Conservation (phyloP, 2,113 vertebrate genomes). For the Nyctereutes procyonoides region DNA sequence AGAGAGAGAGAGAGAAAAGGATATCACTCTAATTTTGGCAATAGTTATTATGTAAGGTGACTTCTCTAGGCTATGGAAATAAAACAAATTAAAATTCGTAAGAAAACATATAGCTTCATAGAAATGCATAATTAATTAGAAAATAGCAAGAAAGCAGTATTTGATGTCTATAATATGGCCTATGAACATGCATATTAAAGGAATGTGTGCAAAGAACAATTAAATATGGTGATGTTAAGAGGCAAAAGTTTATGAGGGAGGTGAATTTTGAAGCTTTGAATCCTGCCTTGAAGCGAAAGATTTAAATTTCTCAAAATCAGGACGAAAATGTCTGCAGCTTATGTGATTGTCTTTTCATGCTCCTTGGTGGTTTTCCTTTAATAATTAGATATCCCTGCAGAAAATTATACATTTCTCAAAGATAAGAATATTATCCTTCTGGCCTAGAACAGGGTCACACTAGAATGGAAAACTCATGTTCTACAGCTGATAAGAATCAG, state of each 20-base stretch:
- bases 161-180: not conserved
- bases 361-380: not conserved
- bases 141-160: not conserved
- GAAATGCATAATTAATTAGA: slow-evolving; percentile 8
- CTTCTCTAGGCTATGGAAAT: not conserved
- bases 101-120: not conserved
- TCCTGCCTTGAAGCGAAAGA: not conserved
- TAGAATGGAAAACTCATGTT: not conserved
- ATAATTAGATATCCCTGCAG: not conserved
- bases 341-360: not conserved
- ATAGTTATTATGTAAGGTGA: not conserved
- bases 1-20: not conserved
- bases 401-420: not conserved
- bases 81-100: not conserved
- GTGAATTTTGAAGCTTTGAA: not conserved
- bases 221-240: not conserved
- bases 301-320: not conserved
- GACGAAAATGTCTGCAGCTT: not conserved
- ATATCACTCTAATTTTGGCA: not conserved
- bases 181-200: not conserved
- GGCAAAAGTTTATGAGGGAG: not conserved
- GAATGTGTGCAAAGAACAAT: not conserved
- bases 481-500: not conserved
- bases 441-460: not conserved
- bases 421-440: not conserved